These are phyloP conservation scores for Copidosoma aretas DNA, from an alignment of 2,888 invertebrate species.

Conservation along the genomic window DNA sequence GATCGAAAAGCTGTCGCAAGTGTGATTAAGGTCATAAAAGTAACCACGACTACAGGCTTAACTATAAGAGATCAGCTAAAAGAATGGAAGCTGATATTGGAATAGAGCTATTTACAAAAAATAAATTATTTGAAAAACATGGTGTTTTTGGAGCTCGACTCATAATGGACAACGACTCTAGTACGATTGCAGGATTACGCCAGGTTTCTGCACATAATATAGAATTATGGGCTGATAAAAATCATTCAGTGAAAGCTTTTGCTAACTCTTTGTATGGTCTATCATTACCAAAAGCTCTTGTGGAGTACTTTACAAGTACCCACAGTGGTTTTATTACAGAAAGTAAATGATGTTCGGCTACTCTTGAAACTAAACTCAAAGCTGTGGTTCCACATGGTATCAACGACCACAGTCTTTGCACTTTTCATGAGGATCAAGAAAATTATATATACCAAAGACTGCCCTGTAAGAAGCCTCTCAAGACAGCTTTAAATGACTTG, in stretches of 20 bases:
- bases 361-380: conserved; percentile 5
- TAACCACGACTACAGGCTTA: not conserved
- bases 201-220: not conserved
- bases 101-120: no score
- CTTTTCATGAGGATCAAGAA: no score
- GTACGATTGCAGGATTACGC: conserved; percentile 39
- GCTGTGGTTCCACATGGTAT: conserved; percentile 16
- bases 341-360: conserved; percentile 6
- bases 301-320: conserved; percentile 27
- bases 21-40: conserved; percentile 25
- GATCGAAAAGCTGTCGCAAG: conserved; percentile 24
- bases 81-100: no score
- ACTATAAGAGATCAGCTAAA: no score
- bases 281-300: conserved; percentile 24
- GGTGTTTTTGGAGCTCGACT: conserved; percentile 33
- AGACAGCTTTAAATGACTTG: conserved; percentile 14
- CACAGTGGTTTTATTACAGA: conserved; percentile 5
- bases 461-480: no score
- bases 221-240: no score
- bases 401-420: conserved; percentile 4
- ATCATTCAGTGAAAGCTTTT: no score
- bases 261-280: conserved; percentile 23
- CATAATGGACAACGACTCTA: conserved; percentile 41
- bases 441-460: no score
- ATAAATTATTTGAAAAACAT: conserved; percentile 27